Evolutionary conservation across 2,797 vertebrate species (phyloP), one percentile per base, ranked within the genome.

Genomic region (Todus mexicanus): DNA sequence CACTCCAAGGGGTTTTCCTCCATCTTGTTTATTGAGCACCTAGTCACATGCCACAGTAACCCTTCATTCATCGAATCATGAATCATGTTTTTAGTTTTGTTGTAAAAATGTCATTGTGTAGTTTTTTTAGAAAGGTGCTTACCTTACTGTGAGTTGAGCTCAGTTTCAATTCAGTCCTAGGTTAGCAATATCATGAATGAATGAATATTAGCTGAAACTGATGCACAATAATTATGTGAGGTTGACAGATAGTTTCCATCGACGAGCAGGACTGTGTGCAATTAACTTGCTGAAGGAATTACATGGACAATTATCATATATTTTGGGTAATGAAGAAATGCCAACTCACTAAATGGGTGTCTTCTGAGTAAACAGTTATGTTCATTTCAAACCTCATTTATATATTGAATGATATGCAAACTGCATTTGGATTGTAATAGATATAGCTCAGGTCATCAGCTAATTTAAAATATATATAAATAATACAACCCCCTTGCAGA

Each of bases 301-400:
- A 91, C 60, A 75, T 70, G 84, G 77, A 95, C 77, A 96, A 94
- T 97, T 97, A 97, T 82, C 19, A 3, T 90, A 45, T 92, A 95
- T 96, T 96, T 97, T 95, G 89, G 95, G 85, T 96, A 96, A 97
- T 95, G 84, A 96, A 94, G 89, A 96, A 97, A 95, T 96, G 91
- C 92, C 86, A 94, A 6, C 74, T 97, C 61, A 61, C 68, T 95
- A 94, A 96, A 97, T 92, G 92, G 85, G 95, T 96, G 70, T 94
- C 91, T 95, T 94, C 86, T 83, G 95, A 95, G 92, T 93, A 96
- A 97, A 97, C 87, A 92, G 77, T 89, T 92, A 72, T n/a, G 77
- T 95, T 93, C 84, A 73, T 78, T 93, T 92, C 85, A 91, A 74
- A 60, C 57, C 75, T 94, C 70, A 94, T 97, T 96, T 94, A 69